phyloP scores from a whole-genome alignment of 1,140 invertebrate species.

The Trichonephila clavipes region DNA sequence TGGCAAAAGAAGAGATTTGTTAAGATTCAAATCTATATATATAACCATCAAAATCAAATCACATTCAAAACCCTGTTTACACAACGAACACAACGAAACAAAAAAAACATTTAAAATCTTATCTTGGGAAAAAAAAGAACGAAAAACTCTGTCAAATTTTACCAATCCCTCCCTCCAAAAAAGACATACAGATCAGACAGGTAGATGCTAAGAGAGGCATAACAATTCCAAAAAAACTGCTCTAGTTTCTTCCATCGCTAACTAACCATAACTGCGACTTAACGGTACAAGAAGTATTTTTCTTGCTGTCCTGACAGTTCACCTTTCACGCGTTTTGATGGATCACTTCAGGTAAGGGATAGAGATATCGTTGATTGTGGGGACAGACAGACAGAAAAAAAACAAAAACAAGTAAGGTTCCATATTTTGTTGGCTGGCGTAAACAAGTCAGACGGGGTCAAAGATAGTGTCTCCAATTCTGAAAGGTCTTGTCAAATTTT shows the following conservation, averaged over 20 bases:
- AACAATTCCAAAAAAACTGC: neutral
- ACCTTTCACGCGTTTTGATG: slow-evolving; percentile 22
- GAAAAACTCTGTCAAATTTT: neutral
- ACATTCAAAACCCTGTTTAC: no score
- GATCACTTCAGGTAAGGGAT: slow-evolving; percentile 33
- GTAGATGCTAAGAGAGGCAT: neutral
- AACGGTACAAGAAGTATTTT: neutral
- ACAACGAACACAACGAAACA: no score
- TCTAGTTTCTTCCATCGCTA: neutral
- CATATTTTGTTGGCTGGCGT: neutral
- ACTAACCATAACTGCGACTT: slow-evolving; percentile 8
- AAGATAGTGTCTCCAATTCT: slow-evolving; percentile 19
- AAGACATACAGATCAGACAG: neutral
- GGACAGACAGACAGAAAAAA: neutral
- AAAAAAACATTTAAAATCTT: no score
- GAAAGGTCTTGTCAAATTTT: neutral
- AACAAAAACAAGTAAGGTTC: neutral
- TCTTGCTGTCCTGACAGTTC: neutral
- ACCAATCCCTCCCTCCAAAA: neutral
- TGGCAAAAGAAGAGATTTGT: no score
- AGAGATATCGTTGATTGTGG: slow-evolving; percentile 1
- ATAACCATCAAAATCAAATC: no score
- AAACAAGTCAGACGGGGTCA: slow-evolving; percentile 32
- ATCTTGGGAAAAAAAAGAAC: no score
- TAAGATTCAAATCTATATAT: no score